Conservation (phyloP, 2,113 vertebrate species). For the Dinomys branickii region DNA sequence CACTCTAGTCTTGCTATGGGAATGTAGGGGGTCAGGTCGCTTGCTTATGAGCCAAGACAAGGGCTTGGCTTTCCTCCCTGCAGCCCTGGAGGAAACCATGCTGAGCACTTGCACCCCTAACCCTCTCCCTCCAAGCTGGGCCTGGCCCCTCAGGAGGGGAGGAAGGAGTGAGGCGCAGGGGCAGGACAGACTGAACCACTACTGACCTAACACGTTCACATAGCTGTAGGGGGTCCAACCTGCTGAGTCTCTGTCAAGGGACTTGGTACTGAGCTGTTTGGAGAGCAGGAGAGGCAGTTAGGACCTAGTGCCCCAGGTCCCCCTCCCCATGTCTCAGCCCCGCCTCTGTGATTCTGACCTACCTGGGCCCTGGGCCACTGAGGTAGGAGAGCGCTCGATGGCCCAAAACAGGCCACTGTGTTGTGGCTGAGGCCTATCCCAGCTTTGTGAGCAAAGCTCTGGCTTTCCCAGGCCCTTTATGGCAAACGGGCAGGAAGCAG, state of each 20-base stretch:
- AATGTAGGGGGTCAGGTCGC: background rate
- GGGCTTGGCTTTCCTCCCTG: background rate
- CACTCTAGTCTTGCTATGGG: background rate
- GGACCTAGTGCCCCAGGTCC: conserved; percentile 63
- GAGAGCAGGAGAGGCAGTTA: conserved; percentile 87
- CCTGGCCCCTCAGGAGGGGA: background rate
- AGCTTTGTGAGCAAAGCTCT: background rate
- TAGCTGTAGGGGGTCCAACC: conserved; percentile 97
- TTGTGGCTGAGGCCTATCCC: background rate
- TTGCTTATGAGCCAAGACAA: background rate
- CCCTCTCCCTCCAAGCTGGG: background rate
- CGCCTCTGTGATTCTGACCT: background rate
- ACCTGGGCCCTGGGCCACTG: background rate
- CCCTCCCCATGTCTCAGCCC: conserved; percentile 64
- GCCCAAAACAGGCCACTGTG: background rate
- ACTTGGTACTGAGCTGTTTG: conserved; percentile 93
- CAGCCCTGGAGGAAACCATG: background rate
- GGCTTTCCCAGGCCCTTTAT: background rate
- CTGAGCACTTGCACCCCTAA: background rate
- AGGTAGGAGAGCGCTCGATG: background rate
- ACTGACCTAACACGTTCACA: conserved; percentile 96
- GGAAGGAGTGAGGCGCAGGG: background rate
- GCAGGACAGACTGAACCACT: conserved; percentile 62
- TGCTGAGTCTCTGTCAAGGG: conserved; percentile 90
- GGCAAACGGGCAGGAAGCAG: background rate